Evolutionary conservation across 1,140 invertebrate species (phyloP).

Genomic region (Drosophila sproati): DNA sequence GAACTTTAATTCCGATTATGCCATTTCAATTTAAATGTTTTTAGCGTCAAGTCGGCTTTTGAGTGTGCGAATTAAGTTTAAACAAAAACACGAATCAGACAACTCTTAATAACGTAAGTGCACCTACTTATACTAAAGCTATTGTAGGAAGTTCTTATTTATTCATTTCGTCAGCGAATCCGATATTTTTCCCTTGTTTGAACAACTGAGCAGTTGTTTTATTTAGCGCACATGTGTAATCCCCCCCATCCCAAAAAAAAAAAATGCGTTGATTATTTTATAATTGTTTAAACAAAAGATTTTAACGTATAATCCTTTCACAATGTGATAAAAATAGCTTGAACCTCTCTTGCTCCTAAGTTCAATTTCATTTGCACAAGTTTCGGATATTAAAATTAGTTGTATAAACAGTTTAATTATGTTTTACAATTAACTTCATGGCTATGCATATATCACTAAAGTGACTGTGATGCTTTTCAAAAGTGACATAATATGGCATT

Average conservation of each 20-base stretch:
- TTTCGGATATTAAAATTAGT: not conserved
- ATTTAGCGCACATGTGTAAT: not conserved
- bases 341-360: not conserved
- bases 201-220: slow-evolving; percentile 31
- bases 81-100: not conserved
- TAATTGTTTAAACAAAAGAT: not conserved
- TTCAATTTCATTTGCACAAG: not conserved
- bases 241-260: not conserved
- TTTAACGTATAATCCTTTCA: not conserved
- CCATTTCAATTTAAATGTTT: slow-evolving; percentile 32
- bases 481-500: not conserved
- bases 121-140: slow-evolving; percentile 5
- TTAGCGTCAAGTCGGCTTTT: slow-evolving; percentile 16
- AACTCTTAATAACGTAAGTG: slow-evolving; percentile 37
- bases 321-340: slow-evolving; percentile 2
- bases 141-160: slow-evolving; percentile 5
- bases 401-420: not conserved
- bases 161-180: slow-evolving; percentile 37
- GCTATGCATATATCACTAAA: not conserved
- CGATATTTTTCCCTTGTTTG: slow-evolving; percentile 28
- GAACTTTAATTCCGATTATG: slow-evolving; percentile 20
- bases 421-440: not conserved
- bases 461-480: not conserved
- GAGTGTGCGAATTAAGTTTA: not conserved
- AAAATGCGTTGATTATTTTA: slow-evolving; percentile 13